Evolutionary conservation across 2,797 vertebrate genomes (phyloP).

Genomic region (Xyrichtys novacula): DNA sequence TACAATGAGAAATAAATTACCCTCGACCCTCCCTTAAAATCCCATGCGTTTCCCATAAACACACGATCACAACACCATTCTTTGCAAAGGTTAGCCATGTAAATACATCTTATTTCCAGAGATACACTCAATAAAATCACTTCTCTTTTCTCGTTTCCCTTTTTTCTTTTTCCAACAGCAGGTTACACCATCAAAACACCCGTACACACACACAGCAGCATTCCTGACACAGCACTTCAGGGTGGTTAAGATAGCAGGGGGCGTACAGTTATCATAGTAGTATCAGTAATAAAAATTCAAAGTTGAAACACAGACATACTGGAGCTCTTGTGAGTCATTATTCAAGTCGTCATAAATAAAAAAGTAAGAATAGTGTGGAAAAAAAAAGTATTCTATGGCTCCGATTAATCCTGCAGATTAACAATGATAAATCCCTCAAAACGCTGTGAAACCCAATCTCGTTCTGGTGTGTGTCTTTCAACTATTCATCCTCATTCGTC

Average conservation of each 20-base stretch:
- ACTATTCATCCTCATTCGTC: conserved; percentile 33
- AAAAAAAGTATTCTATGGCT: conserved; percentile 58
- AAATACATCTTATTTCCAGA: conserved; percentile 69
- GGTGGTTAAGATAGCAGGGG: conserved; percentile 65
- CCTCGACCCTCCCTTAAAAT: conserved; percentile 51
- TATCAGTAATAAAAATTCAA: conserved; percentile 65
- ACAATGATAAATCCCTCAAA: conserved; percentile 52
- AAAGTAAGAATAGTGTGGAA: conserved; percentile 38
- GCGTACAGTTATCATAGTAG: conserved; percentile 58
- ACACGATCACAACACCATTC: conserved; percentile 77
- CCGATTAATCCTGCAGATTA: conserved; percentile 40
- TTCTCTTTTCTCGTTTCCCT: conserved; percentile 47
- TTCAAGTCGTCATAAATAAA: conserved; percentile 40
- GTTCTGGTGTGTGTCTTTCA: conserved; percentile 35
- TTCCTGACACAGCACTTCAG: conserved; percentile 75
- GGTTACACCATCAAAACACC: conserved; percentile 55
- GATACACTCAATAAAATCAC: conserved; percentile 63
- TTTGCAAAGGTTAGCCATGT: conserved; percentile 67
- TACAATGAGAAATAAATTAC: conserved; percentile 74
- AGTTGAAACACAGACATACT: conserved; percentile 59
- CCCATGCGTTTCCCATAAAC: conserved; percentile 63
- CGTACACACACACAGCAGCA: conserved; percentile 63
- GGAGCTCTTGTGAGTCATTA: conserved; percentile 44
- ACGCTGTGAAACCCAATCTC: conserved; percentile 51
- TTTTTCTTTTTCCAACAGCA: conserved; percentile 50